Evolutionary conservation across 2,797 vertebrate genomes (phyloP).

Genomic region (Limosa lapponica): DNA sequence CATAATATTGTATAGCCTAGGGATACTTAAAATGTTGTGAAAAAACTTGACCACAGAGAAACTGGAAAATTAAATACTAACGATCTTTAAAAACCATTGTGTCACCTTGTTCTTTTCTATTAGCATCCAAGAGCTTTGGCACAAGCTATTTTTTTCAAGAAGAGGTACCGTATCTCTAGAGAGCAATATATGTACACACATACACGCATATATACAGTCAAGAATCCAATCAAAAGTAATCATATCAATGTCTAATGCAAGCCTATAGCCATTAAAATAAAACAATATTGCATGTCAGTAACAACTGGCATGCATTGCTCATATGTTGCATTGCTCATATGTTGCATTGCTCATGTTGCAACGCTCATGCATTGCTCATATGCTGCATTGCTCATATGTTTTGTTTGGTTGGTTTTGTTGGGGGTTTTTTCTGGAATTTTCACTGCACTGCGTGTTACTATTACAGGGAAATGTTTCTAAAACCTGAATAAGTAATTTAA

Average conservation of each 20-base stretch:
- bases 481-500: neutral
- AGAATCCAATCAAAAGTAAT: neutral
- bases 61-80: neutral
- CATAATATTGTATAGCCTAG: neutral
- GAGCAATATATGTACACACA: neutral
- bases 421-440: neutral
- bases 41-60: neutral
- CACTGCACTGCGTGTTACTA: neutral
- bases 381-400: neutral
- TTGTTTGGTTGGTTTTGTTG: no score
- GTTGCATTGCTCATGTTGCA: neutral
- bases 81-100: neutral
- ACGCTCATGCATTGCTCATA: neutral
- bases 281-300: neutral
- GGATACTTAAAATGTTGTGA: neutral
- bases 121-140: neutral
- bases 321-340: neutral
- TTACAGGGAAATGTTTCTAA: neutral
- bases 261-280: neutral
- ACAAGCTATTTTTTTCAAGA: neutral
- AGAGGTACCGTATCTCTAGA: neutral
- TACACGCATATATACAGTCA: neutral
- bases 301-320: neutral
- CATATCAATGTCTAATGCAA: neutral
- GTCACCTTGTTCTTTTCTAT: neutral